phyloP scores from a whole-genome alignment of 2,113 vertebrate genomes.

The Heterotilapia buettikoferi region DNA sequence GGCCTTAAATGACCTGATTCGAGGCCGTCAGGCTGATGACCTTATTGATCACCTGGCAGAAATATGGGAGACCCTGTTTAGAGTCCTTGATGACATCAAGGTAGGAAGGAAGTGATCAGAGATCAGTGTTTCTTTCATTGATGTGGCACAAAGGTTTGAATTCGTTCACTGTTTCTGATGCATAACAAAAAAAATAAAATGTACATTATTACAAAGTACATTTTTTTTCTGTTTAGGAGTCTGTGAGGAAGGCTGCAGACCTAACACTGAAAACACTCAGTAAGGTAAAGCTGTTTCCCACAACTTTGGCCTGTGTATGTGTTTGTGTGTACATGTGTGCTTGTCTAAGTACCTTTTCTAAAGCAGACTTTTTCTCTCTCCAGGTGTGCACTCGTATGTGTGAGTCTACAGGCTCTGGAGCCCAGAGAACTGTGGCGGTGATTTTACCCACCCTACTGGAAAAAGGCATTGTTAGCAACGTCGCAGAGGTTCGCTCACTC shows the following conservation, averaged over 20 bases:
- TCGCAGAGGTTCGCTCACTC: slow-evolving; percentile 90
- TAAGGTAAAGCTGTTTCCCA: slow-evolving; percentile 76
- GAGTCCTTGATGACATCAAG: slow-evolving; percentile 98
- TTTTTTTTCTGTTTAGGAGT: slow-evolving; percentile 78
- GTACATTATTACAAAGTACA: background rate
- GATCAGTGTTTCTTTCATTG: background rate
- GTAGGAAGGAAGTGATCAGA: slow-evolving; percentile 55
- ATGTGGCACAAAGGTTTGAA: background rate
- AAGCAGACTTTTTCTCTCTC: background rate
- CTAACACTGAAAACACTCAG: slow-evolving; percentile 93
- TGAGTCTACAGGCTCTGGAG: slow-evolving; percentile 83
- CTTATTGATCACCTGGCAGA: slow-evolving; percentile 88
- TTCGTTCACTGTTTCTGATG: background rate
- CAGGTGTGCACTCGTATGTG: slow-evolving; percentile 96
- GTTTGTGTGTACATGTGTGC: background rate
- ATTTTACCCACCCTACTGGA: slow-evolving; percentile 93
- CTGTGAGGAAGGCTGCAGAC: slow-evolving; percentile 94
- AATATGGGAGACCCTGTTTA: slow-evolving; percentile 96
- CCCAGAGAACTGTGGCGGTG: slow-evolving; percentile 84
- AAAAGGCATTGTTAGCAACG: slow-evolving; percentile 91
- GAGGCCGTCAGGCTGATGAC: slow-evolving; percentile 88
- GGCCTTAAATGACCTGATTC: slow-evolving; percentile 90
- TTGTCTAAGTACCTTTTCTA: background rate
- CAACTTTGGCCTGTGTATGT: background rate
- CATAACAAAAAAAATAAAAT: background rate